Base-by-base conservation (phyloP, 2,113 vertebrate genomes). In the Calypte anna region DNA sequence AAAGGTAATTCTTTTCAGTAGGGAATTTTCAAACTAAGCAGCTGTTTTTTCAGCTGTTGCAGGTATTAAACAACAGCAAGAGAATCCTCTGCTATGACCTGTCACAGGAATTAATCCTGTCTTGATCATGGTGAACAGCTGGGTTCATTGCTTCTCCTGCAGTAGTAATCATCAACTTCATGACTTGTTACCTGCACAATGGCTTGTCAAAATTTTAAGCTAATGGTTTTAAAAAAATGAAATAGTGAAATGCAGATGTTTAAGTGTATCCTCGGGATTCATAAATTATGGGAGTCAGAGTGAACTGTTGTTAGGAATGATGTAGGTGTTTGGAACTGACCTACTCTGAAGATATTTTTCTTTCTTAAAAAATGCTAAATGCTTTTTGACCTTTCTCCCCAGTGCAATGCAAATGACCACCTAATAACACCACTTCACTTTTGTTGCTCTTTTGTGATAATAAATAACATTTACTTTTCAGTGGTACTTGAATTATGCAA, bases 11-110 rank as follows among this genome's bases (percentile, higher is more conserved):
- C 76, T 66, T 90, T 82, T 58, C 76, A 31, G 5, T 75, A 57
- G 72, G 73, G 61, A 88, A 81, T 82, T 94, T 21, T 86, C 64
- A 82, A 44, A 72, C 50, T 17, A 46, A 94, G 64, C 95, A 94
- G 91, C 88, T 95, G 92, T 33, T 90, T 95, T 88, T 93, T 96
- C 95, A 95, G 83, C 92, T 96, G 90, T 76, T 95, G 68, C 94
- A 95, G 93, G 92, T 96, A 94, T 96, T 95, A 95, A 93, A 93
- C 73, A 90, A 54, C 76, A 94, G 69, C 62, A 93, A 87, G 86
- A 86, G 94, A 97, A 94, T 84, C 66, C 57, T 93, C 19, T 6
- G 23, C 57, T 88, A 7, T 93, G 88, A 90, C 91, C 88, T 86
- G 91, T 90, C 93, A 81, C 36, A 63, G 73, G 72, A 90, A 95